phyloP scores from a whole-genome alignment of 2,113 vertebrate genomes.

The Stegostoma tigrinum region DNA sequence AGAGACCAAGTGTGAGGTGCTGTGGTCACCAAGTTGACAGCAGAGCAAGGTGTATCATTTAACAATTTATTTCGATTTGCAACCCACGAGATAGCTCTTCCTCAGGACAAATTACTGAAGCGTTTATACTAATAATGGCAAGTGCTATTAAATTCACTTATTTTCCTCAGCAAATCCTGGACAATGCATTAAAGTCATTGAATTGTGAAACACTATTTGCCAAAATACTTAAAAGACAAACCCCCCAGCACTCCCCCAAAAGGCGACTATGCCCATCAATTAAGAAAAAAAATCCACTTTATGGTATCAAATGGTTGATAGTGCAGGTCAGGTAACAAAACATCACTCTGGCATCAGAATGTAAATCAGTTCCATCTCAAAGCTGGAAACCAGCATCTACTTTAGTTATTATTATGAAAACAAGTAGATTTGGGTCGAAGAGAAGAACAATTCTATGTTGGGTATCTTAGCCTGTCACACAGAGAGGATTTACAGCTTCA shows the following conservation, averaged over 20 bases:
- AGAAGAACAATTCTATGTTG: not conserved
- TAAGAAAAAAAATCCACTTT: not conserved
- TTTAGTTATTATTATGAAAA: not conserved
- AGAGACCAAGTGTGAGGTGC: not conserved
- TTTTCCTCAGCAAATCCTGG: not conserved
- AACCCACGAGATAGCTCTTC: not conserved
- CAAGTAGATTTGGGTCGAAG: not conserved
- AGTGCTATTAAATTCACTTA: not conserved
- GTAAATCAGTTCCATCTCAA: not conserved
- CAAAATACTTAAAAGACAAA: not conserved
- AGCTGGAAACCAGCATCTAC: not conserved
- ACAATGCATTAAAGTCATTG: not conserved
- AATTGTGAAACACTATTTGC: not conserved
- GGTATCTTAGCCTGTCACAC: not conserved
- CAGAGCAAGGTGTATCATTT: too few species aligned
- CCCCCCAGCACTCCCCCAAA: not conserved
- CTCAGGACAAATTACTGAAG: not conserved
- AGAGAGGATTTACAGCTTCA: not conserved
- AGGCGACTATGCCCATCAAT: not conserved
- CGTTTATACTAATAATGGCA: not conserved
- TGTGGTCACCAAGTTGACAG: not conserved
- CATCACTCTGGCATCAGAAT: not conserved
- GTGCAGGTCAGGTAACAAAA: slow-evolving; percentile 16
- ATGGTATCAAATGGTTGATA: not conserved
- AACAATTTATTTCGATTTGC: not conserved